Evolutionary conservation across 2,888 invertebrate species (phyloP).

Genomic region (Zygothrica quintamaculata): DNA sequence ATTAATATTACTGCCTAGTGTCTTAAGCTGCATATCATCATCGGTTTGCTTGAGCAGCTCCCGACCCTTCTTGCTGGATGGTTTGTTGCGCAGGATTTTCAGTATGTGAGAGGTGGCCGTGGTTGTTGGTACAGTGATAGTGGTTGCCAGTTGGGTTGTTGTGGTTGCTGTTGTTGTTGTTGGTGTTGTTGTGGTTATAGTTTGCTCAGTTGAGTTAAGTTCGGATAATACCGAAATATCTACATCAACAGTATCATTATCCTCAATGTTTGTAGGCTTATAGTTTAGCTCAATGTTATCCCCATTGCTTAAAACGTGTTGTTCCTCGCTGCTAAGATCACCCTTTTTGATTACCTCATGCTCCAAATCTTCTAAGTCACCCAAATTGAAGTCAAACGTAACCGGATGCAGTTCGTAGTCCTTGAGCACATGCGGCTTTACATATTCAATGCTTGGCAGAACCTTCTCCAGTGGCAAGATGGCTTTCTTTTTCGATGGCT

Average conservation of each 20-base stretch:
- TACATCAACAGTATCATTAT: constrained; percentile 57
- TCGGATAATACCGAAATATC: constrained; percentile 53
- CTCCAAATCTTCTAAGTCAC: constrained; percentile 83
- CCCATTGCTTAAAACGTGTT: constrained; percentile 73
- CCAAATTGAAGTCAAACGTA: constrained; percentile 83
- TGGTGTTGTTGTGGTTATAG: constrained; percentile 29
- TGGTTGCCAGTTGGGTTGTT: constrained; percentile 16
- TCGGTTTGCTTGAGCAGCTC: constrained; percentile 79
- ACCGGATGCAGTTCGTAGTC: constrained; percentile 82
- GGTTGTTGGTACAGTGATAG: constrained; percentile 9
- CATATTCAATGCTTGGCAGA: constrained; percentile 69
- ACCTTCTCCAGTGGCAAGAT: constrained; percentile 78
- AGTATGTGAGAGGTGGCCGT: constrained; percentile 79
- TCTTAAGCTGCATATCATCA: constrained; percentile 76
- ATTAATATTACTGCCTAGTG: constrained; percentile 79
- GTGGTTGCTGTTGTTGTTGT: constrained; percentile 37
- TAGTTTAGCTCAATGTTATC: constrained; percentile 48
- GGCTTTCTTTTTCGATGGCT: constrained; percentile 81
- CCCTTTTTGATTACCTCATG: constrained; percentile 82
- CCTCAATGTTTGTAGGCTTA: constrained; percentile 62
- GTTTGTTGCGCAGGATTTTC: constrained; percentile 80
- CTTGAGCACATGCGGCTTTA: constrained; percentile 74
- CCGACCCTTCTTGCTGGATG: constrained; percentile 73
- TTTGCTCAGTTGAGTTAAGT: constrained; percentile 29
- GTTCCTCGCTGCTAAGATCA: constrained; percentile 80